Conservation (phyloP, 2,888 invertebrate genomes). For the Eristalinus sepulchralis region DNA sequence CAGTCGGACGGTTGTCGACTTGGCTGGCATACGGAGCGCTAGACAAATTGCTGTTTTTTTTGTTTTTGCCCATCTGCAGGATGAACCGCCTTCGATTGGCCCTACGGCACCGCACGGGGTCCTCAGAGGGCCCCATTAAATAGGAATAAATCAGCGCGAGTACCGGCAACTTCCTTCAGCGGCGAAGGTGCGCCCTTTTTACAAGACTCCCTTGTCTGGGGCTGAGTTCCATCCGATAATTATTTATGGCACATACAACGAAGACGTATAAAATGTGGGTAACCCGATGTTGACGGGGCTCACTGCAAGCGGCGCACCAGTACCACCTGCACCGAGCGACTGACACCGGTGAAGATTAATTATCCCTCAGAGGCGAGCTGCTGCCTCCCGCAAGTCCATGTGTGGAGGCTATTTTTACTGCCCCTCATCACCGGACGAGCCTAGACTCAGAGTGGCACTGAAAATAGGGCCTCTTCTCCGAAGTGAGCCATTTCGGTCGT, state of each 20-base stretch:
- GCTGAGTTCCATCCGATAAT: conserved; percentile 34
- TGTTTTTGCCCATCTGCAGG: no score
- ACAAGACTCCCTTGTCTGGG: not conserved
- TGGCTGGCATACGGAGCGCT: conserved; percentile 3
- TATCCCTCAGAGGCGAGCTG: conserved; percentile 20
- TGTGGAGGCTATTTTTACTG: not conserved
- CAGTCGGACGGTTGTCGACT: not conserved
- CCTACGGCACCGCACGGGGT: not conserved
- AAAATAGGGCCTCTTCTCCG: no score
- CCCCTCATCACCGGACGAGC: conserved; percentile 1
- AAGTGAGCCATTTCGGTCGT: conserved; percentile 3
- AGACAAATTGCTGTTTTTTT: conserved; percentile 43
- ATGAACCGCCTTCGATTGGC: no score
- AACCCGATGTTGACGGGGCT: conserved; percentile 44
- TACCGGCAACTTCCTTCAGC: conserved; percentile 7
- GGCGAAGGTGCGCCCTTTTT: not conserved
- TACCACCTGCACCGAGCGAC: conserved; percentile 12
- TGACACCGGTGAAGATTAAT: conserved; percentile 61
- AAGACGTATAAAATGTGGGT: conserved; percentile 62
- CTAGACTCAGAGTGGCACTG: conserved; percentile 8
- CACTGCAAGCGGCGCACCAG: not conserved
- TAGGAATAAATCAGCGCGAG: conserved; percentile 44
- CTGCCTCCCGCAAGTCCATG: not conserved
- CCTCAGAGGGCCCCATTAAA: conserved; percentile 36
- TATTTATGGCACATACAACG: conserved; percentile 67